phyloP scores from a whole-genome alignment of 35 echinoderm and acorn worm species.

The Diadema setosum region DNA sequence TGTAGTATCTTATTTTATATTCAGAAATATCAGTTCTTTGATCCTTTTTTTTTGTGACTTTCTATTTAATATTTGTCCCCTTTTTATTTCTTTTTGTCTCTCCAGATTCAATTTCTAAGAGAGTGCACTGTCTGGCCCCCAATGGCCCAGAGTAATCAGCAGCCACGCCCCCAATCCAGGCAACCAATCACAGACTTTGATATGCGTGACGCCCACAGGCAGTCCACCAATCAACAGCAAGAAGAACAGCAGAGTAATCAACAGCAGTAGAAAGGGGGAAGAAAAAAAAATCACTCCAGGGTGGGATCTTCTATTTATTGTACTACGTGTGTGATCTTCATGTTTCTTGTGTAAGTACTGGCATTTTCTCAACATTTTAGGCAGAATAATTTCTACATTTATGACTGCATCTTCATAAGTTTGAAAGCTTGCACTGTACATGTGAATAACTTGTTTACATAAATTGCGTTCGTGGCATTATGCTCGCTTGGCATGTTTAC shows the following conservation, averaged over 20 bases:
- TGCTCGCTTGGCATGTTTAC: no score
- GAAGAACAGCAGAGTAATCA: not conserved
- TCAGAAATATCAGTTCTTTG: not conserved
- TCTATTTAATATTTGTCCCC: no score
- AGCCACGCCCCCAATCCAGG: constrained; percentile 1
- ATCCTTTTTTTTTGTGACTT: not conserved
- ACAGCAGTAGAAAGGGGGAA: not conserved
- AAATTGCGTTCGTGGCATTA: no score
- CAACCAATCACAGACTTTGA: constrained; percentile 23
- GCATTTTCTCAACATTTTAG: no score
- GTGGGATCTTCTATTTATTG: not conserved
- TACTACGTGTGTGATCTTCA: not conserved
- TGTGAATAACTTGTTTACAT: no score
- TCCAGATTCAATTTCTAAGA: not conserved
- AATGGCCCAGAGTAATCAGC: not conserved
- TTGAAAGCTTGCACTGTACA: no score
- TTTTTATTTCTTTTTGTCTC: not conserved
- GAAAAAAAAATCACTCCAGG: not conserved
- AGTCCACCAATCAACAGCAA: not conserved
- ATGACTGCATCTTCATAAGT: no score
- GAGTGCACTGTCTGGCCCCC: not conserved
- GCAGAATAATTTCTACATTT: no score
- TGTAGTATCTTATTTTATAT: not conserved
- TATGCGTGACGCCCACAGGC: constrained; percentile 23
- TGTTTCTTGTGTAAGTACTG: no score